Conservation (phyloP, 2,113 vertebrate species). For the Candoia aspera region DNA sequence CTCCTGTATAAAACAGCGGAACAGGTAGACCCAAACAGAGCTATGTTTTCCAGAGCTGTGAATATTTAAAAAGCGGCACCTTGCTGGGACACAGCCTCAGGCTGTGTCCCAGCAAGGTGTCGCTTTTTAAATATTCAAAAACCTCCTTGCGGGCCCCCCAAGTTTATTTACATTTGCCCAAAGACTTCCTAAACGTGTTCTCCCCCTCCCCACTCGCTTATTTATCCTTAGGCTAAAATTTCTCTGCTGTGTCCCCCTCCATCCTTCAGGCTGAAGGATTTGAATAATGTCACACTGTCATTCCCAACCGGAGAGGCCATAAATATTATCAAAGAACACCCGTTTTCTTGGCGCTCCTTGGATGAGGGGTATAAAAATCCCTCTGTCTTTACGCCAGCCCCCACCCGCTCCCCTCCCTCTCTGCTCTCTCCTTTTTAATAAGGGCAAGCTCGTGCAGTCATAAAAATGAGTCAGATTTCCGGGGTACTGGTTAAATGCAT, state of each 20-base stretch:
- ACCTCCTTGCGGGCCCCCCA: background rate
- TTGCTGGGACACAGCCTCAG: background rate
- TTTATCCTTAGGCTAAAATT: background rate
- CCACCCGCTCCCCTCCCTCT: background rate
- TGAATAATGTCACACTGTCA: background rate
- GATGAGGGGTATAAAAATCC: conserved; percentile 19
- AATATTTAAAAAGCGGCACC: background rate
- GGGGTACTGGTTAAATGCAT: background rate
- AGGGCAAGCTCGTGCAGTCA: background rate
- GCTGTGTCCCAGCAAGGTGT: no score
- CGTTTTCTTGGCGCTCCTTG: background rate
- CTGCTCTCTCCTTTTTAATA: conserved; percentile 16
- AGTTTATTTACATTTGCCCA: background rate
- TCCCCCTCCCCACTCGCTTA: background rate
- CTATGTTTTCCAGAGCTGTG: background rate
- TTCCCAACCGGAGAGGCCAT: background rate
- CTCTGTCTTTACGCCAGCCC: background rate
- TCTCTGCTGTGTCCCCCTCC: background rate
- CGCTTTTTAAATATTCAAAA: no score
- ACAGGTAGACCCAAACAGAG: conserved; percentile 44
- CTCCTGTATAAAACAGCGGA: conserved; percentile 31
- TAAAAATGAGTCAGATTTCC: conserved; percentile 28
- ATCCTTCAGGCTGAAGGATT: background rate
- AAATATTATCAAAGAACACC: conserved; percentile 27
- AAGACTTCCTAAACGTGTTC: background rate